These are phyloP conservation scores for Pagetopsis macropterus DNA, from an alignment of 2,797 vertebrate genomes.

Conservation along the genomic window DNA sequence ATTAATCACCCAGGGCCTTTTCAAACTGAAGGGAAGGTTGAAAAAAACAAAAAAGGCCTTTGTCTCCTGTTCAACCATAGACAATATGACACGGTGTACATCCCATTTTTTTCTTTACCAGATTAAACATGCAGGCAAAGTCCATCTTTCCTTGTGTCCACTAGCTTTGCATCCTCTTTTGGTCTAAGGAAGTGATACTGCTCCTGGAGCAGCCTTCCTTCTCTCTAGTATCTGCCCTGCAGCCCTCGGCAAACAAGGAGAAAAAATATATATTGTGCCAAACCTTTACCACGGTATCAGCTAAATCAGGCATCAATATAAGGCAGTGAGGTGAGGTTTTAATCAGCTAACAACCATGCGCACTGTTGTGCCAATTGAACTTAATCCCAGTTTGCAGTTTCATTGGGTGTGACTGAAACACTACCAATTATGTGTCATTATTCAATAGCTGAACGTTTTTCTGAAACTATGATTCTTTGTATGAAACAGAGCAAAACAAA, in stretches of 20 bases:
- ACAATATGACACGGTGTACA: constrained; percentile 25
- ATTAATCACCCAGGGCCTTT: constrained; percentile 26
- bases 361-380: constrained; percentile 16
- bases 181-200: neutral
- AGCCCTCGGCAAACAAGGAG: constrained; percentile 58
- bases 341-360: neutral
- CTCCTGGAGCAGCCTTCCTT: constrained; percentile 6
- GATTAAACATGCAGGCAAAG: constrained; percentile 1
- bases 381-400: constrained; percentile 7
- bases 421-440: constrained; percentile 2
- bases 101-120: constrained; percentile 43
- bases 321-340: neutral
- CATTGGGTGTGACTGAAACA: constrained; percentile 25
- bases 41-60: constrained; percentile 31
- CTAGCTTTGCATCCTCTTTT: constrained; percentile 21
- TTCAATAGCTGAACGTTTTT: neutral
- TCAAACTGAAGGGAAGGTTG: neutral
- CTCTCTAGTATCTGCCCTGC: constrained; percentile 34
- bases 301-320: neutral
- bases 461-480: neutral
- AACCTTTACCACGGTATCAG: constrained; percentile 5
- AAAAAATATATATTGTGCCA: constrained; percentile 40
- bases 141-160: constrained; percentile 24
- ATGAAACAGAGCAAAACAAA: neutral
- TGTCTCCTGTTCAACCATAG: constrained; percentile 47